A percentile compares a stretch with the other conserved stretches of the same genome.
These are phyloP conservation scores for Aplochiton taeniatus DNA, from an alignment of 2,797 vertebrate species.

Conservation along the genomic window DNA sequence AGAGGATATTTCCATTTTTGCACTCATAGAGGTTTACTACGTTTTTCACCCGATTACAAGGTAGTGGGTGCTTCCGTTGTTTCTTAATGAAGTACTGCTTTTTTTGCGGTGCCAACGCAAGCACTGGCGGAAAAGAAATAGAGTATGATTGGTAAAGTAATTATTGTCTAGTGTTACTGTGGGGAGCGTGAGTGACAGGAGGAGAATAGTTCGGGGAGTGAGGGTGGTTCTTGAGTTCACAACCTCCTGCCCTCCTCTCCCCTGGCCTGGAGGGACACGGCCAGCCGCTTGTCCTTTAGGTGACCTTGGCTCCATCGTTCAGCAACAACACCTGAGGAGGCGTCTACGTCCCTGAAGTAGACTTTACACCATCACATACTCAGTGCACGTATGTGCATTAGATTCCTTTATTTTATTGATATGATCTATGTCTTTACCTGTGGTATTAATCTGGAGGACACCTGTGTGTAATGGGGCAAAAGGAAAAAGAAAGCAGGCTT, in stretches of 20 bases:
- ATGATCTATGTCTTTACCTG: no score
- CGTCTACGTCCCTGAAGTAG: no score
- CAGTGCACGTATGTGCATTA: no score
- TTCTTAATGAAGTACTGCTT: no score
- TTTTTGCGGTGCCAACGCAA: background rate
- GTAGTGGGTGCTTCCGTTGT: background rate
- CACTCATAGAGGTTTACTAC: background rate
- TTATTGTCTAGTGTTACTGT: conserved; percentile 29
- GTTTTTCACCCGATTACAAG: conserved; percentile 25
- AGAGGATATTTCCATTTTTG: conserved; percentile 32
- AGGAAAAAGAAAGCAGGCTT: no score
- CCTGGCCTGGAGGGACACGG: background rate
- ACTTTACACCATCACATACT: no score
- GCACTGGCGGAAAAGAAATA: background rate
- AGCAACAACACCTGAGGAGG: no score
- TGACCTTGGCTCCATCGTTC: background rate
- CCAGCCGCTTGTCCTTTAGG: background rate
- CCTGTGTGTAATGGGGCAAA: no score
- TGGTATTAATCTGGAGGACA: no score
- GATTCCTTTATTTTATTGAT: no score
- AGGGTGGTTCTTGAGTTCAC: conserved; percentile 5
- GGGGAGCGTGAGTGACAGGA: conserved; percentile 12
- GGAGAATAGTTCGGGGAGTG: conserved; percentile 13
- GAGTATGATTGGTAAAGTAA: conserved; percentile 24
- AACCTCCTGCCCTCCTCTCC: conserved; percentile 37